Evolutionary conservation across 2,888 invertebrate genomes (phyloP), one percentile per base, ranked within the genome.

Genomic region (Thumatha senex): DNA sequence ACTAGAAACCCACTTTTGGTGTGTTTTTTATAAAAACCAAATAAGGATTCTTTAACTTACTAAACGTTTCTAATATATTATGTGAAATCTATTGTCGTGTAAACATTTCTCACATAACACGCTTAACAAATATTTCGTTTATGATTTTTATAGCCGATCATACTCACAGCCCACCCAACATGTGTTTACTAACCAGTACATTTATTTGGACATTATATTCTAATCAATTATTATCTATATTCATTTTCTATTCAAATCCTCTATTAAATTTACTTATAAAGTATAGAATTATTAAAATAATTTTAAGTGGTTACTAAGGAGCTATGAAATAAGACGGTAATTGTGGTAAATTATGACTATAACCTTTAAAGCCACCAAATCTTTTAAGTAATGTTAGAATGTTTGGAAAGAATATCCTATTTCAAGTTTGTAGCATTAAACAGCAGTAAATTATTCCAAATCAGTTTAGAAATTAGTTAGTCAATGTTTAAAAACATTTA

Each of bases 381-480:
- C 34, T 30, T 48, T 30, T 30, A 24, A 42, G 36, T 9, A 14
- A 42, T n/a, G n/a, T 31, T n/a, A 30, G 18, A 33, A 43, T 12
- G 11, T 15, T 18, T 18, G 15, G n/a, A 31, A 14, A 8, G 10
- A 14, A 15, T 31, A 15, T 42, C 14, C 31, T 18, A 8, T 8
- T 15, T 31, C n/a, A 29, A 7, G 33, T 30, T 46, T 38, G 34
- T 49, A 46, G 39, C 38, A 39, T 36, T 33, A 47, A 40, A 35
- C 29, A 24, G 12, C 11, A 7, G 48, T 58, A 54, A 42, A 48
- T 53, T 43, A 63, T 54, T 33, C 29, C 0, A 46, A 56, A 67
- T 64, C 61, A 58, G 65, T 61, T 68, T 58, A 61, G 49, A 64
- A 56, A 61, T 61, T 54, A 30, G 54, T 54, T 51, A 54, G 52